phyloP scores from a whole-genome alignment of 2,888 invertebrate species.

The Polydrusus tereticollis region DNA sequence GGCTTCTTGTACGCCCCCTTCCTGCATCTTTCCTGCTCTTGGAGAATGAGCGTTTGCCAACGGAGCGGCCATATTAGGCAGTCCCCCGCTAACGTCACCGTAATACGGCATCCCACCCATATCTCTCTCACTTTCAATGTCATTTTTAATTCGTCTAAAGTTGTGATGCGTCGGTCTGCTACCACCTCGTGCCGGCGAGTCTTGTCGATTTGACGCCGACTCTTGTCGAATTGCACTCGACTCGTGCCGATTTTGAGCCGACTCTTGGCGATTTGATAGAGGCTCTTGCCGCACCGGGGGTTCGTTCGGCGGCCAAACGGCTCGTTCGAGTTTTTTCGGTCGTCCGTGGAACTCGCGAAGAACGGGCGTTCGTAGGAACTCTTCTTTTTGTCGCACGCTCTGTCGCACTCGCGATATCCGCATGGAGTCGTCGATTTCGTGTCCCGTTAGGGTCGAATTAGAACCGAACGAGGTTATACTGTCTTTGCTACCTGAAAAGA shows the following conservation, averaged over 20 bases:
- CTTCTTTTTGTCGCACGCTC: constrained; percentile 91
- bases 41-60: constrained; percentile 35
- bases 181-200: constrained; percentile 59
- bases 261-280: constrained; percentile 59
- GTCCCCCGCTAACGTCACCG: constrained; percentile 31
- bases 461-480: constrained; percentile 79
- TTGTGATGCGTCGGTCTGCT: constrained; percentile 67
- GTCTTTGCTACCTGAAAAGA: constrained; percentile 73
- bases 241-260: constrained; percentile 49
- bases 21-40: constrained; percentile 50
- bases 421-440: constrained; percentile 78
- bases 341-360: constrained; percentile 83
- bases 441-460: constrained; percentile 76
- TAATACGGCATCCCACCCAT: constrained; percentile 32
- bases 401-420: constrained; percentile 82
- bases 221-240: constrained; percentile 61
- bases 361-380: constrained; percentile 82
- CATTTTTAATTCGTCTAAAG: constrained; percentile 68
- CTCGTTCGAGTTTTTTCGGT: constrained; percentile 81
- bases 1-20: constrained; percentile 35
- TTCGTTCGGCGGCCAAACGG: constrained; percentile 77
- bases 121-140: constrained; percentile 66
- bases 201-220: constrained; percentile 2
- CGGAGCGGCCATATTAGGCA: constrained; percentile 34
- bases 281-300: constrained; percentile 54